Conservation (phyloP, 2,113 vertebrate species). For the Labeo catla region DNA sequence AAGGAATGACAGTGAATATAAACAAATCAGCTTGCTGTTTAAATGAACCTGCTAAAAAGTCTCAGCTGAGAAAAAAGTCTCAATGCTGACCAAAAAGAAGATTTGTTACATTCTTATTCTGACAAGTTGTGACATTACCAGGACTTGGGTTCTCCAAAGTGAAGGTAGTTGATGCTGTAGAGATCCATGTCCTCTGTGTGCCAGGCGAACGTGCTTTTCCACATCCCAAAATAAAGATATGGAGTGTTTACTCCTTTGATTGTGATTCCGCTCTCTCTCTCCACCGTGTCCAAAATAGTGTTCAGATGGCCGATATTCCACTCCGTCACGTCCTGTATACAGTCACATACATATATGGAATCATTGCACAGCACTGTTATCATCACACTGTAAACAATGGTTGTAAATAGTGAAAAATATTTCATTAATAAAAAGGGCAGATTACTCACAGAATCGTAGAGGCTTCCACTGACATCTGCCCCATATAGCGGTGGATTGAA, state of each 20-base stretch:
- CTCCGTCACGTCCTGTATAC: slow-evolving; percentile 78
- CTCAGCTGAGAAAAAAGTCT: not conserved
- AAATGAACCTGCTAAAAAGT: not conserved
- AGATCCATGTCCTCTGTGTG: slow-evolving; percentile 98
- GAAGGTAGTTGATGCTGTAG: slow-evolving; percentile 96
- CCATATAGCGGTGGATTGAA: slow-evolving; percentile 96
- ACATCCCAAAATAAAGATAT: slow-evolving; percentile 96
- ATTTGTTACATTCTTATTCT: not conserved
- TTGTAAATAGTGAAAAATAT: not conserved
- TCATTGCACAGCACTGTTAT: not conserved
- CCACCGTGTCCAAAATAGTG: slow-evolving; percentile 92
- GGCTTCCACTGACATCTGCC: slow-evolving; percentile 91
- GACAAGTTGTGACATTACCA: slow-evolving; percentile 77
- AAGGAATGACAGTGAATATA: not conserved
- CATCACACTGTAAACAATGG: not conserved
- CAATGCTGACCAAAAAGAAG: not conserved
- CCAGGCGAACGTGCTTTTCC: slow-evolving; percentile 98
- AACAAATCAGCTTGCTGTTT: not conserved
- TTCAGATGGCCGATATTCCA: slow-evolving; percentile 93
- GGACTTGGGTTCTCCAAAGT: slow-evolving; percentile 95
- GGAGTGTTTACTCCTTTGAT: slow-evolving; percentile 95
- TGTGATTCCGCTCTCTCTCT: slow-evolving; percentile 91
- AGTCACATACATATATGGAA: not conserved
- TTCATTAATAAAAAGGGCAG: not conserved
- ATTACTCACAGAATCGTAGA: slow-evolving; percentile 88